These are phyloP conservation scores for Semotilus atromaculatus DNA, from an alignment of 2,797 vertebrate species.

Conservation along the genomic window DNA sequence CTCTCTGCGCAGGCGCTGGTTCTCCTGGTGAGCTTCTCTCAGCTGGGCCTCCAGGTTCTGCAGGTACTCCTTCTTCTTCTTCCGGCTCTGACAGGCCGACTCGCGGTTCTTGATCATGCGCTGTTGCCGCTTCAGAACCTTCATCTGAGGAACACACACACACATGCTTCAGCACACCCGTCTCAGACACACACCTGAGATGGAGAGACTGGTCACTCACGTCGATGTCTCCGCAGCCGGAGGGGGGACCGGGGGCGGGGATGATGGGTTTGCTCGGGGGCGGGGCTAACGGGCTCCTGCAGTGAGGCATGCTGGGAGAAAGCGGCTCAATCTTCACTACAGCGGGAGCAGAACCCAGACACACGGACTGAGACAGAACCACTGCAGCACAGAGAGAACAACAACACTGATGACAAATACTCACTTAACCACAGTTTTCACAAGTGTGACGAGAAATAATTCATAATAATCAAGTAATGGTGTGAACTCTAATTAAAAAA, in stretches of 20 bases:
- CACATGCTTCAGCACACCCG: neutral
- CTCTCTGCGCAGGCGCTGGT: constrained; percentile 84
- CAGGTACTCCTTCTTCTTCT: constrained; percentile 94
- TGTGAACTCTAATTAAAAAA: too few relatives aligned
- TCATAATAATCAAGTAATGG: too few relatives aligned
- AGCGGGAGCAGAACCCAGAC: constrained; percentile 76
- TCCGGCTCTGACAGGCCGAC: constrained; percentile 90
- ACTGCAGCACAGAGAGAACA: constrained; percentile 65
- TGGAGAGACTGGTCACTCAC: constrained; percentile 70
- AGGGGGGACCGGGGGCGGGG: constrained; percentile 75
- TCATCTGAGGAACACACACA: constrained; percentile 74
- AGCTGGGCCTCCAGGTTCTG: constrained; percentile 88
- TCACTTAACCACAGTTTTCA: too few relatives aligned
- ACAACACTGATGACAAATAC: too few relatives aligned
- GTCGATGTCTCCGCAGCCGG: constrained; percentile 78
- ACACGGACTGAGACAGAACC: constrained; percentile 79
- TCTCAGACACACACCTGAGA: neutral
- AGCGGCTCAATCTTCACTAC: constrained; percentile 83
- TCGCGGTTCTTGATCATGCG: constrained; percentile 95
- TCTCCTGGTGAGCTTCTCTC: constrained; percentile 85
- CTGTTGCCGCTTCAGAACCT: constrained; percentile 92
- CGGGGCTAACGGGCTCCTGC: constrained; percentile 64
- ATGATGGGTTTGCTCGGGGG: constrained; percentile 83
- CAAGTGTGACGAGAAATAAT: too few relatives aligned
- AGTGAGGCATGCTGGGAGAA: constrained; percentile 73